Evolutionary conservation across 2,113 vertebrate species (phyloP).

Genomic region (Heliornis fulica): DNA sequence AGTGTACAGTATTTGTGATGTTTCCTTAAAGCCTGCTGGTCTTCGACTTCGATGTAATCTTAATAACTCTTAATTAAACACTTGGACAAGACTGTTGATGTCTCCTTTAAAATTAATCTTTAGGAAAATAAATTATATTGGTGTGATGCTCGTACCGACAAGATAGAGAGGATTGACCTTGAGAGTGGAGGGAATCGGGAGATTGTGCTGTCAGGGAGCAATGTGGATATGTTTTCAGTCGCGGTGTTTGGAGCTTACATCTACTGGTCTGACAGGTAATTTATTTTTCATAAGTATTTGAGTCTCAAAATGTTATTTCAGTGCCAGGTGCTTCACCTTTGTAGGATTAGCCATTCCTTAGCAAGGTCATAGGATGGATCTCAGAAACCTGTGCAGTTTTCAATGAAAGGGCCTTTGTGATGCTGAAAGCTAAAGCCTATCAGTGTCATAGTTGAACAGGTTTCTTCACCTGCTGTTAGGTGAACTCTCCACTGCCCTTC

Average conservation of each 20-base stretch:
- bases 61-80: conserved; percentile 64
- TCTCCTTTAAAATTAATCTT: conserved; percentile 83
- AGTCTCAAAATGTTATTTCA: conserved; percentile 73
- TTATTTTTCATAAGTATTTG: conserved; percentile 88
- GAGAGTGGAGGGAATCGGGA: conserved; percentile 94
- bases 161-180: conserved; percentile 99
- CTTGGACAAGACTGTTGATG: conserved; percentile 57
- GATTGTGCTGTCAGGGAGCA: conserved; percentile 95
- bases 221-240: conserved; percentile 97
- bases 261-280: conserved; percentile 99
- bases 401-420: conserved; percentile 40
- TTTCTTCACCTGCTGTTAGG: conserved; percentile 34
- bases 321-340: conserved; percentile 76
- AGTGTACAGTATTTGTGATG: background rate
- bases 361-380: conserved; percentile 69
- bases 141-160: conserved; percentile 98
- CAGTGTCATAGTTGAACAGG: conserved; percentile 37
- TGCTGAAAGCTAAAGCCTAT: conserved; percentile 61
- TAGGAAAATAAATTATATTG: conserved; percentile 99
- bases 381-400: conserved; percentile 47
- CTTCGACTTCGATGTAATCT: conserved; percentile 24
- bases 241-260: conserved; percentile 98
- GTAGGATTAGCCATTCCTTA: conserved; percentile 75
- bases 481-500: conserved; percentile 57
- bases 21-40: background rate